Evolutionary conservation across 2,797 vertebrate species (phyloP).

Genomic region (Coccyzus lansbergi): DNA sequence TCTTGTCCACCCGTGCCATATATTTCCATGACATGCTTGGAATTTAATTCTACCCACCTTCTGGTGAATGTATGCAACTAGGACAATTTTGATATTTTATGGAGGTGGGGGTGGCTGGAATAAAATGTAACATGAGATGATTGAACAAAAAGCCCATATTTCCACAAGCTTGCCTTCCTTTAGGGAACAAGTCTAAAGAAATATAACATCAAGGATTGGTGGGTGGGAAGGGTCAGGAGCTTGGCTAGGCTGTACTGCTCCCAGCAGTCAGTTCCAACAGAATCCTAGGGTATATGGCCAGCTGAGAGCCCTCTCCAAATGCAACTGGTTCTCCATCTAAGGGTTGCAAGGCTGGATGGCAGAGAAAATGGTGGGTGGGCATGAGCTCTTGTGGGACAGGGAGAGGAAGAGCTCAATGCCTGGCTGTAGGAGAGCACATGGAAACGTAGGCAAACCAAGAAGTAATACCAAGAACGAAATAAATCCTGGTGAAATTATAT

Average conservation of each 20-base stretch:
- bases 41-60: background rate
- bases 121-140: rapidly evolving
- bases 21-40: background rate
- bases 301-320: background rate
- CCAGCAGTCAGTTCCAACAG: background rate
- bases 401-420: background rate
- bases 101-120: background rate
- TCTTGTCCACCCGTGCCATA: background rate
- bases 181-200: background rate
- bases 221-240: background rate
- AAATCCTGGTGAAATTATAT: background rate
- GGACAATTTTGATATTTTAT: background rate
- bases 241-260: rapidly evolving
- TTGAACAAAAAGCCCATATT: background rate
- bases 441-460: background rate
- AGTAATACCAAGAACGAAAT: background rate
- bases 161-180: background rate
- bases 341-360: background rate
- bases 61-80: background rate
- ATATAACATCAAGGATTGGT: rapidly evolving
- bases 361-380: rapidly evolving
- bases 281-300: background rate
- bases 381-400: rapidly evolving
- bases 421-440: background rate
- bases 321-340: background rate